Conservation (phyloP, 1,140 invertebrate genomes). For the Battus philenor region DNA sequence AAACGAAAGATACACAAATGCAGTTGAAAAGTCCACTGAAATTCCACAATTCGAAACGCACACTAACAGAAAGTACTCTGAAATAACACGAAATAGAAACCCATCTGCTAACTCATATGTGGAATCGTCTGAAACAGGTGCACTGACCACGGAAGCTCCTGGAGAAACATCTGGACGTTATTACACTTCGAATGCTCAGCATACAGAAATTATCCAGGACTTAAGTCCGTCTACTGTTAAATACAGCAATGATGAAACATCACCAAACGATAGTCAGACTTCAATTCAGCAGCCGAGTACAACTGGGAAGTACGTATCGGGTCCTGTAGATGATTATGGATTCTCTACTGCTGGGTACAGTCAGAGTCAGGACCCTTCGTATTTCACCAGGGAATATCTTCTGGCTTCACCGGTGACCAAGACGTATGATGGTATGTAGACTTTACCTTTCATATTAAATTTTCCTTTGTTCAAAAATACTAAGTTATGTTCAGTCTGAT, state of each 20-base stretch:
- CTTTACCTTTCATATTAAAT: too few relatives aligned
- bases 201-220: constrained; percentile 9
- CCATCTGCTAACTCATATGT: constrained; percentile 1
- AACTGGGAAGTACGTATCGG: constrained; percentile 40
- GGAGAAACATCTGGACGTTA: neutral
- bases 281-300: constrained; percentile 39
- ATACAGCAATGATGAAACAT: constrained; percentile 7
- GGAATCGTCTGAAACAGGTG: constrained; percentile 3
- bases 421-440: constrained; percentile 58
- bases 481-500: too few relatives aligned
- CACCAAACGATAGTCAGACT: constrained; percentile 23
- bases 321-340: constrained; percentile 41
- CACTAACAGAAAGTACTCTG: constrained; percentile 5
- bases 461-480: too few relatives aligned
- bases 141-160: neutral
- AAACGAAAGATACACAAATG: constrained; percentile 11
- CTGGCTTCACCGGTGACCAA: constrained; percentile 62
- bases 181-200: constrained; percentile 4
- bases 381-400: constrained; percentile 70
- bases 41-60: neutral
- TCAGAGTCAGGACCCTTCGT: constrained; percentile 46
- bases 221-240: constrained; percentile 8
- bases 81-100: constrained; percentile 1
- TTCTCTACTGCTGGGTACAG: constrained; percentile 45
- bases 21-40: constrained; percentile 18